Evolutionary conservation across 2,113 vertebrate species (phyloP), one percentile per base, ranked within the genome.

Genomic region (Aegotheles bennettii): DNA sequence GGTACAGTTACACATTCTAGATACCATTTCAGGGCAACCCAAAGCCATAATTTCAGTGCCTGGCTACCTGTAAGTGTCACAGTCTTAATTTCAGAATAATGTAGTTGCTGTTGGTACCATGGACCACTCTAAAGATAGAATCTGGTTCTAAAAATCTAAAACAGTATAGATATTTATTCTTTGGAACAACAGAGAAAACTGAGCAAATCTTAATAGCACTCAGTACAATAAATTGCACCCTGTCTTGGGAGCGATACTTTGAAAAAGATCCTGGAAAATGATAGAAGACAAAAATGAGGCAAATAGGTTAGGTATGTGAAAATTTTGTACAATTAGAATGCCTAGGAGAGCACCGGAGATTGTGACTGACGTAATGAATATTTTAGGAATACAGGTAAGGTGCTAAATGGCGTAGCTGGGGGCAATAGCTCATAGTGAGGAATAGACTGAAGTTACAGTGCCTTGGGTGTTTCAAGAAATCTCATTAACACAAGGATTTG

Each of bases 201-300:
- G 64, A 35, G 8, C 36, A 89, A 36, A 78, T 64, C 33, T 6
- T 68, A 64, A 20, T 56, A 75, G 60, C 11, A 4, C 28, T 78
- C 23, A 29, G 24, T 80, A 33, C 4, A 3, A 43, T 71, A 67
- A 81, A 64, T 40, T 88, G 83, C n/a, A 77, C 10, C 29, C 23
- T 33, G 2, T 28, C 69, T 68, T 47, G 45, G 71, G 31, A 78
- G 16, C 9, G 47, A 6, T 71, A 50, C 51, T 89, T 90, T 18
- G 56, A 48, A 75, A 51, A 64, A 68, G 40, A 56, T 86, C 10
- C n/a, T 89, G 80, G 75, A 81, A 94, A 92, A 81, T 3, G 57
- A 36, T 26, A 75, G 63, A 76, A 96, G 74, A 50, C 61, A 86
- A 94, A 96, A 96, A 93, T 81, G 88, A 95, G 90, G 82, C 85